phyloP scores from a whole-genome alignment of 2,888 invertebrate genomes.

The Phaedon cochleariae region DNA sequence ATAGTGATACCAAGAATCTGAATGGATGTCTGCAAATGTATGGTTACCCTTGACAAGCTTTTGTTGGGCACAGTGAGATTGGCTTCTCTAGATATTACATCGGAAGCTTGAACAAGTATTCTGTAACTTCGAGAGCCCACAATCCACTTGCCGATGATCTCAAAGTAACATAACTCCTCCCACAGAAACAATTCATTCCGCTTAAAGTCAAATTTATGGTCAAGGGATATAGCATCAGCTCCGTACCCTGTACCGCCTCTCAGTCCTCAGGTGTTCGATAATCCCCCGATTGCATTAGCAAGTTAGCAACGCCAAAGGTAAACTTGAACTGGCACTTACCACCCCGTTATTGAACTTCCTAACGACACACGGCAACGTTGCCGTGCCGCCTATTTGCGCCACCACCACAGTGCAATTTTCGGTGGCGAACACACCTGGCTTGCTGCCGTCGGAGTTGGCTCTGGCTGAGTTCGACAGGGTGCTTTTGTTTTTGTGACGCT shows the following conservation, averaged over 20 bases:
- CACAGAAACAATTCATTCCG: neutral
- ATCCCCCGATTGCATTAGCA: neutral
- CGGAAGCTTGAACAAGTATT: no score
- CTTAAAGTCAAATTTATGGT: neutral
- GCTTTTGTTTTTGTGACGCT: constrained; percentile 35
- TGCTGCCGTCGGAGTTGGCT: constrained; percentile 18
- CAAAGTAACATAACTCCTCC: neutral
- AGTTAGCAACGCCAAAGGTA: neutral
- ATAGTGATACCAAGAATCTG: no score
- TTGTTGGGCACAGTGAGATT: no score
- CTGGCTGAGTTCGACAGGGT: constrained; percentile 26
- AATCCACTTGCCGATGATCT: neutral
- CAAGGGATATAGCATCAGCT: neutral
- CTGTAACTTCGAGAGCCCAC: neutral
- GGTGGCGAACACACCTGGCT: constrained; percentile 59
- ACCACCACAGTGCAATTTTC: constrained; percentile 65
- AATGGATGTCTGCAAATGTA: no score
- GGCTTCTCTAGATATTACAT: no score
- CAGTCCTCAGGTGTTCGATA: neutral
- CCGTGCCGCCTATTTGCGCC: constrained; percentile 65
- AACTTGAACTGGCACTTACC: constrained; percentile 56
- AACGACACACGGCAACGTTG: constrained; percentile 65
- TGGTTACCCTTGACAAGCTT: no score
- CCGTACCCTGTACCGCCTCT: neutral
- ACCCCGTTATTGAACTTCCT: constrained; percentile 65